A percentile compares a stretch with the other conserved stretches of the same genome.
These are phyloP conservation scores for Nephrotoma flavescens DNA, from an alignment of 2,888 invertebrate genomes.

Conservation along the genomic window DNA sequence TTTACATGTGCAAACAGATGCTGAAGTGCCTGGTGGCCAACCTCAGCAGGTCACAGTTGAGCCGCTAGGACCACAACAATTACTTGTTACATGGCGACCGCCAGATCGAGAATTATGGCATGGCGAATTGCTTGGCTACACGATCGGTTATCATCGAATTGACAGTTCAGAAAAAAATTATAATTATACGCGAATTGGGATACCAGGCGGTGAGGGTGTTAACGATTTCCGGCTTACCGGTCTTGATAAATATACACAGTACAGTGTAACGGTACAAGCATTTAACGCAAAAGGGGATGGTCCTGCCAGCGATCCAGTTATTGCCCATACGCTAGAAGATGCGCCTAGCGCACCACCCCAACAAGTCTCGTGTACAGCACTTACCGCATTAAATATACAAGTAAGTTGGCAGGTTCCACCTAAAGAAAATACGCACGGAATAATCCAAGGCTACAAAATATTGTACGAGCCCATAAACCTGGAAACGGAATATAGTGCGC, in stretches of 20 bases:
- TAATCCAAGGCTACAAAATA: conserved; percentile 63
- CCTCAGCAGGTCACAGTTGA: conserved; percentile 51
- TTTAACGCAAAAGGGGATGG: conserved; percentile 71
- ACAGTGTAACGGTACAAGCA: conserved; percentile 62
- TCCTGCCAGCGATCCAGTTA: conserved; percentile 50
- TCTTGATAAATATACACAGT: conserved; percentile 62
- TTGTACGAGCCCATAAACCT: conserved; percentile 41
- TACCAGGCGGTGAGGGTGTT: conserved; percentile 35
- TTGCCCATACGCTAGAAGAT: conserved; percentile 28
- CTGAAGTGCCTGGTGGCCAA: conserved; percentile 53
- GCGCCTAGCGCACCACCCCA: conserved; percentile 56
- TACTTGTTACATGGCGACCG: conserved; percentile 61
- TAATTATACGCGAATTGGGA: conserved; percentile 28
- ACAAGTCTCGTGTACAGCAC: conserved; percentile 47
- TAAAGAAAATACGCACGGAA: conserved; percentile 45
- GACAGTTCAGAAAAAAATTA: conserved; percentile 27
- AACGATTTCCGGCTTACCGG: conserved; percentile 47
- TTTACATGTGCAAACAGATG: conserved; percentile 38
- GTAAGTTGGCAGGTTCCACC: conserved; percentile 56
- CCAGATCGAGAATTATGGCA: conserved; percentile 59
- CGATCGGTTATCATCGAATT: conserved; percentile 38
- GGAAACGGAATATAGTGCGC: conserved; percentile 24
- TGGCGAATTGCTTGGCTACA: conserved; percentile 60
- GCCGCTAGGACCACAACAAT: conserved; percentile 51
- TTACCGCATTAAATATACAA: conserved; percentile 56